Base-by-base conservation (phyloP, 2,113 vertebrate species). In the Brachionichthys hirsutus region DNA sequence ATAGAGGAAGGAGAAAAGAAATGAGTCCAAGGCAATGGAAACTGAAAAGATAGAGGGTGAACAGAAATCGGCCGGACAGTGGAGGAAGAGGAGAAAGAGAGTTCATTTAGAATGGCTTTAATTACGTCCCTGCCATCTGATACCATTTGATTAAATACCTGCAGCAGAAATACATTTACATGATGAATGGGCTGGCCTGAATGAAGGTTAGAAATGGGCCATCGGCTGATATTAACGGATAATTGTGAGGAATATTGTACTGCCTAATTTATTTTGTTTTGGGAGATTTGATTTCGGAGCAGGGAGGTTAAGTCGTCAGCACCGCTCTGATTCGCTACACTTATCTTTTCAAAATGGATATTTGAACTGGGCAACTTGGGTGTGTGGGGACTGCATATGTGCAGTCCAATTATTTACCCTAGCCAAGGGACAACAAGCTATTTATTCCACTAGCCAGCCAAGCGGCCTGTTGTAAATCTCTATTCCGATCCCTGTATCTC, bases 101-200 rank as follows among this genome's bases (percentile, higher is more conserved):
- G 62, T 71, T 86, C 81, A 89, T 93, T 92, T 87, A 86, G 86
- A 88, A 85, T 80, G 74, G 84, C 84, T 73, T 92, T 95, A 95
- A 95, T 95, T 94, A 95, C 94, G 91, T 93, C 90, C 59, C 84
- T 78, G 73, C 74, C 92, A 94, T 95, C 92, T 93, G 93, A 95
- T 94, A 95, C 82, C 66, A 76, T 88, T 91, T 95, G 94, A 95
- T 95, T 94, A 94, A 96, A 94, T 93, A 94, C 93, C 92, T 93
- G 88, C 87, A 84, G 91, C 90, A 91, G 93, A 95, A 95, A 94
- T 93, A 91, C 93, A 94, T 96, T 93, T 93, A 88, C 60, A 85
- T 95, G 95, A 94, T 95, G 91, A 94, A 95, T 95, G 92, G 89
- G 85, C 62, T 77, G 61, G 73, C 79, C 89, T 77, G 85, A 86